These are phyloP conservation scores for Cephus rjabovi DNA, from an alignment of 2,888 invertebrate genomes.

Conservation along the genomic window DNA sequence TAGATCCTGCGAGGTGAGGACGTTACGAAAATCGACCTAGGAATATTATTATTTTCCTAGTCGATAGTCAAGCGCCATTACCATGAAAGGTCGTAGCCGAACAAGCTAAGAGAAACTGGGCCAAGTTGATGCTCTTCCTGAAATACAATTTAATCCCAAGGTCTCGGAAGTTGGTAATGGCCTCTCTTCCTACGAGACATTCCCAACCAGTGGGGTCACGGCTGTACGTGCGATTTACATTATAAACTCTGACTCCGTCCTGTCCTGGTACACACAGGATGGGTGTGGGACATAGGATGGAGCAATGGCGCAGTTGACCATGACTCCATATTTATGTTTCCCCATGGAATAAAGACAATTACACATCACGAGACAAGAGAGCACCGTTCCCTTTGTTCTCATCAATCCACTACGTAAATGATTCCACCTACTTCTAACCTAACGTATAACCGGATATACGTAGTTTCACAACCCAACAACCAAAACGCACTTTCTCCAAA, in stretches of 20 bases:
- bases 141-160: not conserved
- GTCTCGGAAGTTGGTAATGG: not conserved
- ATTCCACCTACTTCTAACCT: not conserved
- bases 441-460: not conserved
- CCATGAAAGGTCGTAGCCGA: not conserved
- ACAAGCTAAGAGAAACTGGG: not conserved
- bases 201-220: not conserved
- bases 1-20: not conserved
- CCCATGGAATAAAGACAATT: constrained; percentile 50
- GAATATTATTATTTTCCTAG: not conserved
- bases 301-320: constrained; percentile 44
- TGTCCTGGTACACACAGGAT: constrained; percentile 28
- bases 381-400: not conserved
- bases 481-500: not conserved
- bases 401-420: not conserved
- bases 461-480: not conserved
- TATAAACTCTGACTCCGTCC: constrained; percentile 11
- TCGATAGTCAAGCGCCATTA: not conserved
- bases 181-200: not conserved
- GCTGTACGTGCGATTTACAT: not conserved
- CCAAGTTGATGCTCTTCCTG: not conserved
- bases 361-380: constrained; percentile 28
- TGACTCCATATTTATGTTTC: constrained; percentile 59
- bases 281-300: constrained; percentile 27
- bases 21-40: not conserved